Conservation (phyloP, 1,140 invertebrate genomes). For the Gonatopus flavifemur region DNA sequence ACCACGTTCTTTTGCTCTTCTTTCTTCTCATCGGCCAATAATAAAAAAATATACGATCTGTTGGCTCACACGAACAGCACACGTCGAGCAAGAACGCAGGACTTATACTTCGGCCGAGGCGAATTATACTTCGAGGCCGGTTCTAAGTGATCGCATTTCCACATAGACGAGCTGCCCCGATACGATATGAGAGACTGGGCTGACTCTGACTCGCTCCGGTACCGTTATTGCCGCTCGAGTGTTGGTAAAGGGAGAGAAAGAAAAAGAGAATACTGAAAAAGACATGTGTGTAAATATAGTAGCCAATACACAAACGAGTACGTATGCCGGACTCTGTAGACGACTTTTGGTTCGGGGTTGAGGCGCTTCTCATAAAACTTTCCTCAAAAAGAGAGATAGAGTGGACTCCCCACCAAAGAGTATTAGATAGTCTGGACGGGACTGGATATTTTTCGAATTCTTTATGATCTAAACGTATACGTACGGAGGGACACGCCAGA, state of each 20-base stretch:
- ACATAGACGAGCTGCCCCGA: conserved; percentile 56
- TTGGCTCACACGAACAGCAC: conserved; percentile 29
- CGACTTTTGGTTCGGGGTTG: too few relatives aligned
- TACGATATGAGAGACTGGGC: conserved; percentile 48
- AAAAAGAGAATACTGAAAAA: conserved; percentile 5
- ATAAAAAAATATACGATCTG: conserved; percentile 54
- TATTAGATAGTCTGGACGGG: too few relatives aligned
- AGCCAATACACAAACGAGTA: too few relatives aligned
- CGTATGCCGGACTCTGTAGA: too few relatives aligned
- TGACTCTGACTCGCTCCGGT: too few relatives aligned
- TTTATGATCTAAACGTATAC: conserved; percentile 28
- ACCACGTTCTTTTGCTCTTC: too few relatives aligned
- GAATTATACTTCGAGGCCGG: conserved; percentile 53
- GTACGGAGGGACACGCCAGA: conserved; percentile 1
- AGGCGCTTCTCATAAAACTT: too few relatives aligned
- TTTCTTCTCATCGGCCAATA: conserved; percentile 46
- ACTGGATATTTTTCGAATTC: conserved; percentile 36
- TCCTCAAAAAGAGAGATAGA: too few relatives aligned
- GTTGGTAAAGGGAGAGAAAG: neutral
- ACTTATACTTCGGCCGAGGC: conserved; percentile 22
- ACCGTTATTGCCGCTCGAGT: conserved; percentile 31
- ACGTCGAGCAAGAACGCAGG: conserved; percentile 22
- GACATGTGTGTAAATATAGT: too few relatives aligned
- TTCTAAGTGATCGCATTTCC: conserved; percentile 58
- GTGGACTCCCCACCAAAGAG: too few relatives aligned